Conservation (phyloP, 2,888 invertebrate species). For the Germaria angustata region DNA sequence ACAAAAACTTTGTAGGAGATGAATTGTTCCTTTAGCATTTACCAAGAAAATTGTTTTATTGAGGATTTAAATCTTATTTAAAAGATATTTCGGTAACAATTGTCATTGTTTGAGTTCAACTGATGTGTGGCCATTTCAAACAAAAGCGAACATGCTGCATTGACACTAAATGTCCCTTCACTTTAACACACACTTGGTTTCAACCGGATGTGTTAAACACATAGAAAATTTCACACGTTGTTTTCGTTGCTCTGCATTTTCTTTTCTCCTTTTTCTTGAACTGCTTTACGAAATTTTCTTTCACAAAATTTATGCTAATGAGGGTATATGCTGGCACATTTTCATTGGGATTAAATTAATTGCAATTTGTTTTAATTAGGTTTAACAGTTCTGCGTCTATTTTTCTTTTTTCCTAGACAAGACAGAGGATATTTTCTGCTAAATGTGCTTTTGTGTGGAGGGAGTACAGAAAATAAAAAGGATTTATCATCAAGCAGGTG, state of each 20-base stretch:
- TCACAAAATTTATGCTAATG: constrained; percentile 57
- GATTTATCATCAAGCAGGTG: constrained; percentile 54
- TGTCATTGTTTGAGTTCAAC: constrained; percentile 23
- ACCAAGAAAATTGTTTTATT: constrained; percentile 47
- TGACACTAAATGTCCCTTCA: not conserved
- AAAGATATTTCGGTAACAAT: constrained; percentile 35
- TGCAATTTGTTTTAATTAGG: constrained; percentile 63
- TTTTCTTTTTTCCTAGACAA: constrained; percentile 12
- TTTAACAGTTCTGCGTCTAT: constrained; percentile 37
- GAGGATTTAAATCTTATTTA: constrained; percentile 48
- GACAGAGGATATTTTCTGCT: constrained; percentile 6
- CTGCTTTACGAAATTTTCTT: not conserved
- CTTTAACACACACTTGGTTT: not conserved
- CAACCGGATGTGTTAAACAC: constrained; percentile 33
- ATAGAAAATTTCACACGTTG: constrained; percentile 24
- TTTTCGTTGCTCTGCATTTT: not conserved
- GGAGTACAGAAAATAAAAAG: not conserved
- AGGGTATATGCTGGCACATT: constrained; percentile 60
- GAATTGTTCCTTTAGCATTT: constrained; percentile 14
- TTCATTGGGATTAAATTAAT: constrained; percentile 60
- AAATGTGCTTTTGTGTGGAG: not conserved
- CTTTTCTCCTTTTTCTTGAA: not conserved
- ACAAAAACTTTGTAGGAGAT: constrained; percentile 43
- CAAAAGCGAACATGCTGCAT: constrained; percentile 5
- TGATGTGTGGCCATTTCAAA: constrained; percentile 41